Conservation (phyloP, 1,140 invertebrate genomes). For the Lasioglossum baleicum region DNA sequence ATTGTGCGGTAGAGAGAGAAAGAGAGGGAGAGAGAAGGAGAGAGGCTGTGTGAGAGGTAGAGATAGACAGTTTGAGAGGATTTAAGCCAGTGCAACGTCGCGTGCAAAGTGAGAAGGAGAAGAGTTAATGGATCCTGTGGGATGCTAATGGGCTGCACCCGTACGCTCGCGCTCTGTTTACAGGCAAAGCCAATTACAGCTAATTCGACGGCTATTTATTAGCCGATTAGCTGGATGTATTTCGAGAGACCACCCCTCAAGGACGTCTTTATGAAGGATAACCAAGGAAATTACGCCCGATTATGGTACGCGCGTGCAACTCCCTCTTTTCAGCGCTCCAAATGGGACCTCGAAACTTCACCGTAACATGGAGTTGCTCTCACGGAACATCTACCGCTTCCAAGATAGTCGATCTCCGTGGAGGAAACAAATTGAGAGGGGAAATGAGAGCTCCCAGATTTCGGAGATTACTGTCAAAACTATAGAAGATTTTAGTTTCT, state of each 20-base stretch:
- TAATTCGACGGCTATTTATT: slow-evolving; percentile 66
- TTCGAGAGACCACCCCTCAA: slow-evolving; percentile 35
- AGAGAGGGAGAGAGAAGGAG: too few relatives aligned
- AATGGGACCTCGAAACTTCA: background rate
- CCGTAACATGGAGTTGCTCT: background rate
- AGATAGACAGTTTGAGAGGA: slow-evolving; percentile 14
- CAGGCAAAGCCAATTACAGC: slow-evolving; percentile 58
- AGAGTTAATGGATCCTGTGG: slow-evolving; percentile 64
- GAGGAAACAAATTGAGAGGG: background rate
- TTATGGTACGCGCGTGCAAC: background rate
- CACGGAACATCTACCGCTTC: background rate
- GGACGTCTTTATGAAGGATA: slow-evolving; percentile 48
- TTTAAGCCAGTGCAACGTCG: slow-evolving; percentile 46
- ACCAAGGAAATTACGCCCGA: background rate
- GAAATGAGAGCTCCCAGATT: background rate
- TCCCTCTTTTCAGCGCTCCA: background rate
- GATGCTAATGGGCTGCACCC: slow-evolving; percentile 62
- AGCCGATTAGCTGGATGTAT: slow-evolving; percentile 60
- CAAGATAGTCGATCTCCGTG: background rate
- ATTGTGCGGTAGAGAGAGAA: background rate
- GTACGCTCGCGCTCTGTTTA: slow-evolving; percentile 52
- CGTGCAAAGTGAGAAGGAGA: slow-evolving; percentile 47
- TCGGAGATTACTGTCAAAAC: background rate
- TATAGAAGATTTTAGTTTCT: background rate
- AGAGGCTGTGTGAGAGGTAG: background rate